phyloP scores from a whole-genome alignment of 1,140 invertebrate species.

The Drosophila dunni region DNA sequence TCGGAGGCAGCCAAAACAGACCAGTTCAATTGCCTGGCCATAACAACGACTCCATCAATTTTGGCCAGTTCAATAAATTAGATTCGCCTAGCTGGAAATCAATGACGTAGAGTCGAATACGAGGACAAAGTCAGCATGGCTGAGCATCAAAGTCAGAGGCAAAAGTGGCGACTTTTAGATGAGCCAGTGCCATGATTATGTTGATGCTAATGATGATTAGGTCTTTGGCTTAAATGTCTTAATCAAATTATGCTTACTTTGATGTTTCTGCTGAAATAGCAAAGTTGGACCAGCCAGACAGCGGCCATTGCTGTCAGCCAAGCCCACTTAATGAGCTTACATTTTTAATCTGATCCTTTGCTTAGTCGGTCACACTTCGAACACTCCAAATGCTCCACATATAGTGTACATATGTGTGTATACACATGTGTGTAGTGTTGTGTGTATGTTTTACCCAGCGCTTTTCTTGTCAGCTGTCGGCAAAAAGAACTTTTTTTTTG shows the following conservation, averaged over 20 bases:
- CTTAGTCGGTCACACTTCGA: constrained; percentile 8
- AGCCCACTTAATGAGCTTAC: constrained; percentile 81
- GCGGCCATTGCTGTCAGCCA: constrained; percentile 49
- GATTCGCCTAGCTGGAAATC: constrained; percentile 59
- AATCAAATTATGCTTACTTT: constrained; percentile 84
- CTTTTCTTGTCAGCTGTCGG: constrained; percentile 69
- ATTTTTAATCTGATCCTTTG: constrained; percentile 47
- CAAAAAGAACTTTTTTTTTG: constrained; percentile 59
- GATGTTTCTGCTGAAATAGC: constrained; percentile 62
- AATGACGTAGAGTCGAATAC: constrained; percentile 64
- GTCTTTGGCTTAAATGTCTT: constrained; percentile 82
- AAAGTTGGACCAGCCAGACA: constrained; percentile 18
- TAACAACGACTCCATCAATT: constrained; percentile 44
- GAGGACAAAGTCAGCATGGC: not conserved
- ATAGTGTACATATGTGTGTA: not conserved
- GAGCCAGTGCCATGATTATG: constrained; percentile 69
- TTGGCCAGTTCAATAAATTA: constrained; percentile 76
- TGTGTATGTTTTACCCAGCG: constrained; percentile 41
- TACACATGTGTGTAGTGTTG: not conserved
- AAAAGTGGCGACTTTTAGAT: constrained; percentile 50
- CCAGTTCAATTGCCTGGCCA: not conserved
- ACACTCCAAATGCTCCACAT: constrained; percentile 41
- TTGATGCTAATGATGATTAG: constrained; percentile 83
- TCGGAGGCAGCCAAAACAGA: too few species aligned
- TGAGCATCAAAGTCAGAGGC: constrained; percentile 63